Evolutionary conservation across 2,113 vertebrate genomes (phyloP).

Genomic region (Hipposideros armiger): DNA sequence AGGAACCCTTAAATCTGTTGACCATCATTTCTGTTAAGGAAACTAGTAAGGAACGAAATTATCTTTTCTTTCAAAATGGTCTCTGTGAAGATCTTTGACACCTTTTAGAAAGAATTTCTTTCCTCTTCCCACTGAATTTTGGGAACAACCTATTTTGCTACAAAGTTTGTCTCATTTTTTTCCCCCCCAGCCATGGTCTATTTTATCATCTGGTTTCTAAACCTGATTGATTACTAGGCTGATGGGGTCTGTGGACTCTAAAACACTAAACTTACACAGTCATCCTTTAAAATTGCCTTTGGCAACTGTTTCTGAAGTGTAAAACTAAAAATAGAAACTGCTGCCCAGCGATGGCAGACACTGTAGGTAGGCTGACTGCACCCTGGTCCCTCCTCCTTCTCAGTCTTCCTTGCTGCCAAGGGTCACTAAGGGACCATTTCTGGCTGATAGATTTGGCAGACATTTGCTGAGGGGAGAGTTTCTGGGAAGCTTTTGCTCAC

Average conservation of each 20-base stretch:
- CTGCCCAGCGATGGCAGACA: neutral
- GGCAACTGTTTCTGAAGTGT: neutral
- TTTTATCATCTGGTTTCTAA: neutral
- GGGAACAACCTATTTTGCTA: neutral
- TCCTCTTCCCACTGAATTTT: neutral
- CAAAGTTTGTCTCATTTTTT: neutral
- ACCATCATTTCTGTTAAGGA: neutral
- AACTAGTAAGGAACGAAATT: neutral
- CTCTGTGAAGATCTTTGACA: conserved; percentile 17
- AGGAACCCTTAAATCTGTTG: neutral
- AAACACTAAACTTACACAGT: neutral
- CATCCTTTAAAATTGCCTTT: neutral
- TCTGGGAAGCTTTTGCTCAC: neutral
- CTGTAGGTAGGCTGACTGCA: neutral
- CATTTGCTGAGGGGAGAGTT: neutral
- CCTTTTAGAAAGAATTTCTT: neutral
- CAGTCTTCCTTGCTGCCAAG: neutral
- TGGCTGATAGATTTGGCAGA: neutral
- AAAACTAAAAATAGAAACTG: neutral
- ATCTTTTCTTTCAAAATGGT: neutral
- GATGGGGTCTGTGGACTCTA: neutral
- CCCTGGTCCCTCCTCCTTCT: neutral
- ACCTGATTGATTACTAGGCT: neutral
- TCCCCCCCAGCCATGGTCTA: neutral
- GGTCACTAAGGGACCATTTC: neutral